Evolutionary conservation across 2,888 invertebrate genomes (phyloP).

Genomic region (Pharmacophagus antenor): DNA sequence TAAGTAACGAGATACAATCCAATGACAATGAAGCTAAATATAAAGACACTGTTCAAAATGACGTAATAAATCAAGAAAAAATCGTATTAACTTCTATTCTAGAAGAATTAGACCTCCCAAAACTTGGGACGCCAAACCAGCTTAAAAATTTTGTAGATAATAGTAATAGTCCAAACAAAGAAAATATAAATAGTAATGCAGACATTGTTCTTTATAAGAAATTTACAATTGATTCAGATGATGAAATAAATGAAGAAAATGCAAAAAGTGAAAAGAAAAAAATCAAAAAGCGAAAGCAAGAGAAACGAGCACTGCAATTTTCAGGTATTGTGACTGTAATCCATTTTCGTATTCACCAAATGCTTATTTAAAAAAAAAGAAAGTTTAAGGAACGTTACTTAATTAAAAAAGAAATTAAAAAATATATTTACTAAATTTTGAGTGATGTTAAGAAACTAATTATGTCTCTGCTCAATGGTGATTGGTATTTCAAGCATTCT

Average conservation of each 20-base stretch:
- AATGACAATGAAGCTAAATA: not conserved
- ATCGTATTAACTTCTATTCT: slow-evolving; percentile 57
- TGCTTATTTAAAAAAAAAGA: too few relatives aligned
- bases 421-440: too few relatives aligned
- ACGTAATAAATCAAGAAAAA: slow-evolving; percentile 33
- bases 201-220: slow-evolving; percentile 50
- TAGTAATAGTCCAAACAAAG: slow-evolving; percentile 35
- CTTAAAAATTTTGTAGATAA: slow-evolving; percentile 56
- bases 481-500: too few relatives aligned
- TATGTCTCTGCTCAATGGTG: too few relatives aligned
- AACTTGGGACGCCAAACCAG: slow-evolving; percentile 50
- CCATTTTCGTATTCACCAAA: too few relatives aligned
- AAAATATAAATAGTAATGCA: slow-evolving; percentile 35
- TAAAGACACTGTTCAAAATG: slow-evolving; percentile 26
- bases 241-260: slow-evolving; percentile 46
- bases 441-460: too few relatives aligned
- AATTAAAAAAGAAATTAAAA: too few relatives aligned
- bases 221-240: slow-evolving; percentile 70
- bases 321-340: slow-evolving; percentile 55
- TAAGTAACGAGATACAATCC: slow-evolving; percentile 1
- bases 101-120: slow-evolving; percentile 62
- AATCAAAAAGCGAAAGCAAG: slow-evolving; percentile 55
- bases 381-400: too few relatives aligned
- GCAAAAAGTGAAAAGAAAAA: slow-evolving; percentile 54
- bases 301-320: slow-evolving; percentile 64